Evolutionary conservation across 2,888 invertebrate genomes (phyloP).

Genomic region (Eucera pruinosa): DNA sequence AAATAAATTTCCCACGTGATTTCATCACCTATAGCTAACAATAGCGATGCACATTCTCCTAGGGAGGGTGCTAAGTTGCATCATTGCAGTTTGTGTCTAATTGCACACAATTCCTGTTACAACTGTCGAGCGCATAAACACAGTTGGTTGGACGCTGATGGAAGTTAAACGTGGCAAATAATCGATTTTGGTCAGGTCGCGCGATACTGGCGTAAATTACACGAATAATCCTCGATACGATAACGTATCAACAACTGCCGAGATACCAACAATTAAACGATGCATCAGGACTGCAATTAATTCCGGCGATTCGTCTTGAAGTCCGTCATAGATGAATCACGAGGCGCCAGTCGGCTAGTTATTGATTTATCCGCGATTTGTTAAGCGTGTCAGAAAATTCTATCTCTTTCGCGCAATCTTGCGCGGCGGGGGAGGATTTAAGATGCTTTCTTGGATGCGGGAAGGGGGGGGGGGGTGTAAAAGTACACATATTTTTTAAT

Average conservation of each 20-base stretch:
- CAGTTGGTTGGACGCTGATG: conserved; percentile 65
- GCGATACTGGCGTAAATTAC: conserved; percentile 65
- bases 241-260: conserved; percentile 65
- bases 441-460: too few species aligned
- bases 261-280: conserved; percentile 40
- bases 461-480: too few species aligned
- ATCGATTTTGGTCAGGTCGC: conserved; percentile 61
- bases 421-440: too few species aligned
- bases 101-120: conserved; percentile 59
- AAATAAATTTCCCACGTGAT: conserved; percentile 6
- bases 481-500: too few species aligned
- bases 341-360: neutral
- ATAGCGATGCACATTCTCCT: neutral
- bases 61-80: conserved; percentile 27
- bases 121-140: conserved; percentile 65
- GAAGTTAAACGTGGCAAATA: conserved; percentile 73
- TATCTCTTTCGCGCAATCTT: too few species aligned
- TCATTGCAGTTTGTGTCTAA: conserved; percentile 50
- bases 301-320: conserved; percentile 50
- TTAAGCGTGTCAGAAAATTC: too few species aligned
- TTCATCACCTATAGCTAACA: neutral
- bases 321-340: conserved; percentile 25
- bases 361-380: neutral
- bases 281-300: conserved; percentile 59
- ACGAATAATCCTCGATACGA: conserved; percentile 68